Percentiles rank a stretch among this genome's conserved stretches.
phyloP scores from a whole-genome alignment of 2,888 invertebrate genomes.

The Leptothorax acervorum region DNA sequence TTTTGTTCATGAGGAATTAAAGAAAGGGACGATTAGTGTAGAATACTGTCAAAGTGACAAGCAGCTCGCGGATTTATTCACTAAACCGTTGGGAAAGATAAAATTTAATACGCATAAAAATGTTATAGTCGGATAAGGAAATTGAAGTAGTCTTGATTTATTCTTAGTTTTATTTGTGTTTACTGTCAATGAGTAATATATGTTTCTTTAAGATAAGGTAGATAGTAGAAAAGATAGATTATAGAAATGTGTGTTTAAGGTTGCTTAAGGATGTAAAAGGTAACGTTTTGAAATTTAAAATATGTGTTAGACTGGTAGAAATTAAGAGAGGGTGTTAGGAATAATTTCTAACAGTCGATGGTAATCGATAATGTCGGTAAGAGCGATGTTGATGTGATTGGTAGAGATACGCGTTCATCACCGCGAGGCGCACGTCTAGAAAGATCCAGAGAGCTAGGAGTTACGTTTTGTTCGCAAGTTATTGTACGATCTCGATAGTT shows the following conservation, averaged over 20 bases:
- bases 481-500: too few species aligned
- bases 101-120: background rate
- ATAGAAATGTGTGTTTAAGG: too few species aligned
- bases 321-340: background rate
- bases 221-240: too few species aligned
- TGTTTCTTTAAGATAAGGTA: too few species aligned
- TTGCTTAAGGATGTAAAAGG: too few species aligned
- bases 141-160: background rate
- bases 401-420: too few species aligned
- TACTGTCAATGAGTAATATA: too few species aligned
- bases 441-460: too few species aligned
- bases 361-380: background rate
- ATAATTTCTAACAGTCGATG: background rate
- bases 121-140: background rate
- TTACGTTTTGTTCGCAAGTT: too few species aligned
- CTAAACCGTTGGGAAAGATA: background rate
- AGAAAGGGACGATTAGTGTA: background rate
- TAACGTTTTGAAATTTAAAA: background rate
- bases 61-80: background rate
- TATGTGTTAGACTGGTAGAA: background rate
- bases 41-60: background rate
- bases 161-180: too few species aligned
- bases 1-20: constrained; percentile 17
- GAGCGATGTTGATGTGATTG: too few species aligned
- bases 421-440: too few species aligned